These are phyloP conservation scores for Eueremaeus valkanovi DNA, from an alignment of 2,888 invertebrate genomes.

Conservation along the genomic window DNA sequence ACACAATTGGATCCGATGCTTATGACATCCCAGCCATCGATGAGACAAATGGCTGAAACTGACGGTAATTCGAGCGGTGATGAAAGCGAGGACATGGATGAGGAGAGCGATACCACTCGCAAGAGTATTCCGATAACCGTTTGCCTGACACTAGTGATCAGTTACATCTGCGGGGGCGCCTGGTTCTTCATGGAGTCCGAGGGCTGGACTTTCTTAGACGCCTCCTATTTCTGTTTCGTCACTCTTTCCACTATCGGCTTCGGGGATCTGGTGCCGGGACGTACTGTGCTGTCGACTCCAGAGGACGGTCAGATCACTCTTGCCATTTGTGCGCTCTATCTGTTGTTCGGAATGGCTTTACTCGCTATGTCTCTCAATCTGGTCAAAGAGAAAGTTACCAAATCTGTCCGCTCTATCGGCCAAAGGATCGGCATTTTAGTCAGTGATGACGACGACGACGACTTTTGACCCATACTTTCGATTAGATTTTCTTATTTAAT, in stretches of 20 bases:
- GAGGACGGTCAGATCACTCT: constrained; percentile 61
- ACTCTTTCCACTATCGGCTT: constrained; percentile 89
- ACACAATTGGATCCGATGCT: background rate
- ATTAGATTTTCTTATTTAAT: too few relatives aligned
- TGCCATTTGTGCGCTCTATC: constrained; percentile 82
- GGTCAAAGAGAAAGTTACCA: constrained; percentile 88
- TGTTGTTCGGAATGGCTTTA: constrained; percentile 87
- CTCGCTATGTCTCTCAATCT: constrained; percentile 95
- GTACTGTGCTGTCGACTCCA: constrained; percentile 57
- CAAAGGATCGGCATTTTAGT: constrained; percentile 69
- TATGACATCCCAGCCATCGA: background rate
- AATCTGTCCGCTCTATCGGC: constrained; percentile 78
- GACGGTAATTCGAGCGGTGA: background rate
- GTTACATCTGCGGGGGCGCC: constrained; percentile 83
- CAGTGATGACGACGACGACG: constrained; percentile 38
- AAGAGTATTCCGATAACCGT: constrained; percentile 60
- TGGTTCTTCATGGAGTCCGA: constrained; percentile 81
- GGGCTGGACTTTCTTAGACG: constrained; percentile 76
- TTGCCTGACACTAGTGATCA: constrained; percentile 78
- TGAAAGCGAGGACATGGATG: constrained; percentile 26
- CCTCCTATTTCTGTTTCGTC: constrained; percentile 90
- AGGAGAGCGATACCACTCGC: constrained; percentile 16
- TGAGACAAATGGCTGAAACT: background rate
- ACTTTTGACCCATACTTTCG: background rate
- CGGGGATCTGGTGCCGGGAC: constrained; percentile 85